phyloP scores from a whole-genome alignment of 2,888 invertebrate genomes.

The Lasius fuliginosus region DNA sequence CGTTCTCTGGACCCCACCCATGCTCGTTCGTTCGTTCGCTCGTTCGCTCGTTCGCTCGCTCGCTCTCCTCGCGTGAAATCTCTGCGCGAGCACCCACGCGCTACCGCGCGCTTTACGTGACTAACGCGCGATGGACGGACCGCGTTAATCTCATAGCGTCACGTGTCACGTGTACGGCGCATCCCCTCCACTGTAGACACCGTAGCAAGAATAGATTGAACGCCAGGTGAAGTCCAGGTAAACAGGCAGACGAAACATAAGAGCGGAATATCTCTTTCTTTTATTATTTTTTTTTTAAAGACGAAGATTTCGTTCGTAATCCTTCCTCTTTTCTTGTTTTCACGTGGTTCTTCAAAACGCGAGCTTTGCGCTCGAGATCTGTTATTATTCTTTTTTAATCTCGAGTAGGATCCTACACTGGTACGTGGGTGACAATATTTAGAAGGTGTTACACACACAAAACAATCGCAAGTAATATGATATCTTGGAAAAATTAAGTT shows the following conservation, averaged over 20 bases:
- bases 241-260: neutral
- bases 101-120: neutral
- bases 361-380: too few relatives aligned
- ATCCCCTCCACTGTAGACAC: neutral
- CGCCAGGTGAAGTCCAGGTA: neutral
- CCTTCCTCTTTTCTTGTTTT: too few relatives aligned
- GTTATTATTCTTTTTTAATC: too few relatives aligned
- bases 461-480: neutral
- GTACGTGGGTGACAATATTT: neutral
- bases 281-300: neutral
- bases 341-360: too few relatives aligned
- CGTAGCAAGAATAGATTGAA: neutral
- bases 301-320: too few relatives aligned
- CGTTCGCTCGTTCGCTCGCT: neutral
- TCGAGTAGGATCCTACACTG: neutral
- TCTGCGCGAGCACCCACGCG: conserved; percentile 47
- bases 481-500: neutral
- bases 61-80: conserved; percentile 48
- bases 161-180: neutral
- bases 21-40: conserved; percentile 10
- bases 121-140: neutral
- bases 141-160: neutral
- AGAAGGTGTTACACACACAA: neutral
- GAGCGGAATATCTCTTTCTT: neutral
- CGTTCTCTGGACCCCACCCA: conserved; percentile 72